phyloP scores from a whole-genome alignment of 2,797 vertebrate species.

The Cuculus canorus region DNA sequence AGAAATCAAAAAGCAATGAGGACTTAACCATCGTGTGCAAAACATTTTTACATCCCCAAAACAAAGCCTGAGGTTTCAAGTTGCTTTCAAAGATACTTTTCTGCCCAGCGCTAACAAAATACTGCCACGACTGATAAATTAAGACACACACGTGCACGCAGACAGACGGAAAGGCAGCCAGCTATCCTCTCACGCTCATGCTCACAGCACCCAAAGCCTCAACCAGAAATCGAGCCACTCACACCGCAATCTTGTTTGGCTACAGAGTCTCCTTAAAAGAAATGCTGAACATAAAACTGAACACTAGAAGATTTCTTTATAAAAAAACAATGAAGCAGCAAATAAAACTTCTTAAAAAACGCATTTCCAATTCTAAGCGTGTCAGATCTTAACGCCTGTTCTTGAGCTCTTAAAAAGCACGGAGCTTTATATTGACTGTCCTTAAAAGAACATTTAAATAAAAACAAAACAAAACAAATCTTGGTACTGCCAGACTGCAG shows the following conservation, averaged over 20 bases:
- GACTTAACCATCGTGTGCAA: slow-evolving; percentile 48
- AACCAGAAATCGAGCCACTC: not conserved
- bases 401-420: slow-evolving; percentile 44
- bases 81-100: slow-evolving; percentile 41
- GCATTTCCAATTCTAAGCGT: slow-evolving; percentile 19
- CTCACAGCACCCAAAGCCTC: not conserved
- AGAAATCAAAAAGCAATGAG: slow-evolving; percentile 7
- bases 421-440: slow-evolving; percentile 46
- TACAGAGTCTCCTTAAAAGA: slow-evolving; percentile 48
- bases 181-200: not conserved
- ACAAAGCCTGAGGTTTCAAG: slow-evolving; percentile 51
- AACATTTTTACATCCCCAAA: slow-evolving; percentile 40
- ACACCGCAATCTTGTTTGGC: slow-evolving; percentile 33
- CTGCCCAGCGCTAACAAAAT: slow-evolving; percentile 45
- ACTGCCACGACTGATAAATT: slow-evolving; percentile 48
- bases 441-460: slow-evolving; percentile 69
- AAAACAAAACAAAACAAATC: not conserved
- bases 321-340: slow-evolving; percentile 51
- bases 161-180: slow-evolving; percentile 12
- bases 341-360: slow-evolving; percentile 50
- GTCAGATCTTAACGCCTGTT: slow-evolving; percentile 36
- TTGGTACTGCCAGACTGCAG: slow-evolving; percentile 41
- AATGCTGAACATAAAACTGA: slow-evolving; percentile 40
- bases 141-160: not conserved
- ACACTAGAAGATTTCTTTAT: slow-evolving; percentile 31